phyloP scores from a whole-genome alignment of 92 coral and sea anemone species.

The Epizoanthus scotinus region DNA sequence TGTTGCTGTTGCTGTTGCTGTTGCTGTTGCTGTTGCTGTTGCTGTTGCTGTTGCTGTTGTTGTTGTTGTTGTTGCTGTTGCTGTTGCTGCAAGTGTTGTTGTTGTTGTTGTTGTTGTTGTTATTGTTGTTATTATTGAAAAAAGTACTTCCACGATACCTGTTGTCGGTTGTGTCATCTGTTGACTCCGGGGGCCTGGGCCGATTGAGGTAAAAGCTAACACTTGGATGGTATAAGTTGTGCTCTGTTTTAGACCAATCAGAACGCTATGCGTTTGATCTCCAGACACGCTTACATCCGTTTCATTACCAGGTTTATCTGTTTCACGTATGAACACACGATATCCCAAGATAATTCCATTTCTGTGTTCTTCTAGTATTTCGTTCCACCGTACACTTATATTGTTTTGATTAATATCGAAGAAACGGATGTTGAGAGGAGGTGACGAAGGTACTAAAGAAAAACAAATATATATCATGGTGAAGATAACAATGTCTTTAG shows the following conservation, averaged over 20 bases:
- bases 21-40: too few relatives aligned
- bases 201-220: constrained; percentile 4
- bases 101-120: too few relatives aligned
- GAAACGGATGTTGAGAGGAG: background rate
- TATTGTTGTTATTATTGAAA: too few relatives aligned
- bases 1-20: too few relatives aligned
- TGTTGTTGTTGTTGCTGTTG: too few relatives aligned
- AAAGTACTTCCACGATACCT: background rate
- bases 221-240: background rate
- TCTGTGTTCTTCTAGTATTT: background rate
- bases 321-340: background rate
- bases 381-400: background rate
- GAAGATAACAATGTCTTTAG: too few relatives aligned
- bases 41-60: too few relatives aligned
- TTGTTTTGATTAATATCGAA: background rate
- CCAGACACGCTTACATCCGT: background rate
- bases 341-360: constrained; percentile 10
- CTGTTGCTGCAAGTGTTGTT: background rate
- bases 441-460: background rate
- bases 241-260: constrained; percentile 1
- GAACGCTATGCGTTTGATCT: background rate
- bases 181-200: constrained; percentile 1
- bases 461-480: background rate
- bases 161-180: background rate
- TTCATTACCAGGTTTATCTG: background rate